Evolutionary conservation across 2,888 invertebrate genomes (phyloP), one percentile per base, ranked within the genome.

Genomic region (Silvanus unidentatus): DNA sequence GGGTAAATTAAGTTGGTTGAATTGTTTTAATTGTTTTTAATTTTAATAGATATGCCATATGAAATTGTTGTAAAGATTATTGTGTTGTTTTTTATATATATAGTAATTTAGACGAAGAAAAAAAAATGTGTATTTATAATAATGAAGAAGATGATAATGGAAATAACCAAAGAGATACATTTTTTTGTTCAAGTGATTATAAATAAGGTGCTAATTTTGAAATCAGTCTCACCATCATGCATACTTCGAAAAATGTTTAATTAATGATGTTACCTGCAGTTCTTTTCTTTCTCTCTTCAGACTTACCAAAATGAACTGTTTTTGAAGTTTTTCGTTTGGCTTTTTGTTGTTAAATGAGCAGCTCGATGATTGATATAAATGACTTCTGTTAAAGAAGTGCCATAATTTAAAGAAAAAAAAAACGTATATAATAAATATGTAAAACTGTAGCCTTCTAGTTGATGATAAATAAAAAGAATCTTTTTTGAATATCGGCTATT

Each of bases 381-480:
- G 42, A 52, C 52, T 57, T 53, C 54, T 55, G 14, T 44, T 49
- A 47, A 43, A 54, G 55, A 49, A 53, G 52, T 57, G 57, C 53
- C 53, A 57, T 57, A 55, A 44, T 30, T 57, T 53, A 49, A 51
- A 44, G 50, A 47, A 47, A 48, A 48, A 48, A 53, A 50, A 42
- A 49, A 54, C n/a, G n/a, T 4, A 32, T n/a, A 32, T n/a, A 8
- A 54, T 49, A 48, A 50, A 55, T 53, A 52, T 52, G 46, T 54
- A 57, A 58, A 45, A 45, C n/a, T 58, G 54, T 60, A 60, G 58
- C 54, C 54, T 57, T 54, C 56, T 60, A 60, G 59, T 53, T 52
- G 51, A 55, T 52, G 55, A 59, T 56, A 57, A 59, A 54, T 49
- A 52, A 55, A 55, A 22, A 22, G 22, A 8, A 22, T 5, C 8